phyloP scores from a whole-genome alignment of 2,797 vertebrate species.

The Pelobates cultripes region DNA sequence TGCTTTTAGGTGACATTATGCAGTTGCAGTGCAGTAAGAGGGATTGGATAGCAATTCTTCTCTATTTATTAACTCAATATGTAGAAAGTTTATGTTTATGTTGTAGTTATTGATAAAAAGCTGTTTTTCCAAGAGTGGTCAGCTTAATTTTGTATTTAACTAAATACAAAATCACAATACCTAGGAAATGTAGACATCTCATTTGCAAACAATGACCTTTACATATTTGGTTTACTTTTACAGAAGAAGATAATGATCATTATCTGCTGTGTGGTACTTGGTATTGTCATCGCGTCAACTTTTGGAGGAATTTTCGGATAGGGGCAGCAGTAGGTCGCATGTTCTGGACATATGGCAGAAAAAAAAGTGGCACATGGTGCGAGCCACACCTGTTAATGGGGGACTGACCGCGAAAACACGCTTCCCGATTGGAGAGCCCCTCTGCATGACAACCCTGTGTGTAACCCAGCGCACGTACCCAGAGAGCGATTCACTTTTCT shows the following conservation, averaged over 20 bases:
- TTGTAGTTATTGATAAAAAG: no score
- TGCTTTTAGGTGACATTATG: no score
- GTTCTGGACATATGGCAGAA: slow-evolving; percentile 48
- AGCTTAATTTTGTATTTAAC: no score
- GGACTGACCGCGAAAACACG: slow-evolving; percentile 36
- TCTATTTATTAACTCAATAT: no score
- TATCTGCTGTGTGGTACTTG: slow-evolving; percentile 92
- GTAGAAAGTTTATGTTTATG: no score
- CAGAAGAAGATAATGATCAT: slow-evolving; percentile 97
- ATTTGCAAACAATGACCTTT: no score
- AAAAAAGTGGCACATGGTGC: slow-evolving; percentile 41
- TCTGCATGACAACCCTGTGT: slow-evolving; percentile 56
- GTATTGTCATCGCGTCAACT: slow-evolving; percentile 88
- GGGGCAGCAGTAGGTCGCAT: slow-evolving; percentile 57
- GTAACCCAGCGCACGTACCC: slow-evolving; percentile 54
- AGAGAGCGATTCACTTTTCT: slow-evolving; percentile 40
- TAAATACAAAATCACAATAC: no score
- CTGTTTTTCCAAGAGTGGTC: no score
- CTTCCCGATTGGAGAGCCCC: slow-evolving; percentile 47
- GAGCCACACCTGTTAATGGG: slow-evolving; percentile 32
- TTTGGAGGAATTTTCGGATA: slow-evolving; percentile 85
- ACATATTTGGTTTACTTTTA: slow-evolving; percentile 1
- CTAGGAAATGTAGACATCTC: no score
- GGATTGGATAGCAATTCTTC: no score
- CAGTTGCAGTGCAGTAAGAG: no score